Conservation (phyloP, 2,113 vertebrate genomes). For the Pseudorasbora parva region DNA sequence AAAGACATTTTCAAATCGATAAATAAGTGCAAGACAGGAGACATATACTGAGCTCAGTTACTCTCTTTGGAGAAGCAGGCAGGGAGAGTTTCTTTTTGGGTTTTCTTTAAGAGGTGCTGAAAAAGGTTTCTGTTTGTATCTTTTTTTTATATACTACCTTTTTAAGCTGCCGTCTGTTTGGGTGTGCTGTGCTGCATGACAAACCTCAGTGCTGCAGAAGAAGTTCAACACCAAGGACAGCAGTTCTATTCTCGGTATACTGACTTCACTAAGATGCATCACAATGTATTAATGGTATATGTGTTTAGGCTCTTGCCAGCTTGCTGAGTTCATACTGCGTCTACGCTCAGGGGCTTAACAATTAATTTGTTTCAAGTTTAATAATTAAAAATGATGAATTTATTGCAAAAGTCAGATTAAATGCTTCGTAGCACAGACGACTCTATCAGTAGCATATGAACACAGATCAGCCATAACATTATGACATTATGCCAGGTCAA, state of each 20-base stretch:
- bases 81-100: neutral
- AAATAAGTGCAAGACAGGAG: neutral
- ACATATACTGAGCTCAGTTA: neutral
- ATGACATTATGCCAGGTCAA: too few species aligned
- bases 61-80: neutral
- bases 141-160: neutral
- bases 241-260: neutral
- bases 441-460: too few species aligned
- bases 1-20: neutral
- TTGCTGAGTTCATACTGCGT: neutral
- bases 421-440: too few species aligned
- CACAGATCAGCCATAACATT: too few species aligned
- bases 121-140: slow-evolving; percentile 9
- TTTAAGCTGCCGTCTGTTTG: slow-evolving; percentile 4
- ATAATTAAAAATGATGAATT: neutral
- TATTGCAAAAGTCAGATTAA: neutral
- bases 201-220: slow-evolving; percentile 17
- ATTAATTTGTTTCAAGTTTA: neutral
- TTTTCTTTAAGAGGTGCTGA: neutral
- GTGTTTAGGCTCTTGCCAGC: neutral
- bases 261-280: slow-evolving; percentile 10
- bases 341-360: neutral
- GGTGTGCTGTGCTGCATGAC: slow-evolving; percentile 16
- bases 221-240: slow-evolving; percentile 17
- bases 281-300: neutral